Base-by-base conservation (phyloP, 2,113 vertebrate species). In the Limnothrissa miodon region DNA sequence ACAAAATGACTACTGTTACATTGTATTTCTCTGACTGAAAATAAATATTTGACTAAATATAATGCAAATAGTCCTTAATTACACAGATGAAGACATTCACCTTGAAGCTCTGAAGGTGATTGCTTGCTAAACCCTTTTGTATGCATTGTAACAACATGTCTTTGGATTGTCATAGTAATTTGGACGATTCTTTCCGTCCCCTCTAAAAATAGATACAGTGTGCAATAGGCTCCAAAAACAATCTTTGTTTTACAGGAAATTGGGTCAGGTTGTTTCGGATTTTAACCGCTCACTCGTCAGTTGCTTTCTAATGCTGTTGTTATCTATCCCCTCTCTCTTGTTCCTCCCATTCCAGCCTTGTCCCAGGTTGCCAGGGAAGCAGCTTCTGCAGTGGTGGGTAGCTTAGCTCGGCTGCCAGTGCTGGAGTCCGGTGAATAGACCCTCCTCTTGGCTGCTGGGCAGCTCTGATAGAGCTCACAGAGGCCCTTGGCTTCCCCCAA, bases 241-340 rank as follows among this genome's bases (percentile, higher is more conserved):
- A 42, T 36, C n/a, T 62, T 62, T 29, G 29, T 70, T 74, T 74
- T 1, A 23, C 29, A 39, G 25, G 19, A 25, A 74, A 36, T 33
- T 74, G 66, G 66, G 33, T 17, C 25, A 36, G 36, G 29, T 0
- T 56, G 21, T 23, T 19, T 56, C 23, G 51, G 51, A 62, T 62
- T 62, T 29, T 10, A 25, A 62, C 23, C 8, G 59, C 56, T 62
- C 56, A 23, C 25, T 62, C 29, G 56, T 62, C 25, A 62, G 56
- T 62, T 62, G 56, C 59, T 62, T 62, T 62, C 59, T 62, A 62
- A 62, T 56, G 51, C 23, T 62, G n/a, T n/a, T n/a, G 23, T 62
- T 25, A 11, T 62, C 25, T n/a, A 62, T 62, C 59, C 25, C 6
- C 8, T 11, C 59, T 62, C 59, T 25, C 25, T 13, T 62, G 59